phyloP scores from a whole-genome alignment of 2,797 vertebrate genomes.

The Urocyon cinereoargenteus region DNA sequence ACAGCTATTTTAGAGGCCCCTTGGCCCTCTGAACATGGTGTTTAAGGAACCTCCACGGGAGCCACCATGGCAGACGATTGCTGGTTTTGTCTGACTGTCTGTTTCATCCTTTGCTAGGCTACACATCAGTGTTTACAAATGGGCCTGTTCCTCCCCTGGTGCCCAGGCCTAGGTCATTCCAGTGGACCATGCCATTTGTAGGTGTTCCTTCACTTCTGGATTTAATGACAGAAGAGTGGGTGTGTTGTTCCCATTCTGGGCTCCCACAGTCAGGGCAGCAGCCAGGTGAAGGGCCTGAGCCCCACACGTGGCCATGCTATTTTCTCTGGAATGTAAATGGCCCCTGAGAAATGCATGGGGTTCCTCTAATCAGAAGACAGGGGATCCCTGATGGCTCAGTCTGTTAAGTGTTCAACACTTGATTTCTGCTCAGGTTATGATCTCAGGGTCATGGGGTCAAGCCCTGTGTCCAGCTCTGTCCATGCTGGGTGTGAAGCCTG shows the following conservation, averaged over 20 bases:
- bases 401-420: neutral
- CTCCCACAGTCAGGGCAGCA: neutral
- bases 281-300: neutral
- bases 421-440: neutral
- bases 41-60: neutral
- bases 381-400: neutral
- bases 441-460: neutral
- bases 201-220: neutral
- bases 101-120: fast-evolving
- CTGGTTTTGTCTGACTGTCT: neutral
- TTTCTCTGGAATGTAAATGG: neutral
- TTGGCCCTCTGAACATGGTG: neutral
- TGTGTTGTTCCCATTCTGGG: neutral
- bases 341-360: neutral
- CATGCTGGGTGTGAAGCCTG: neutral
- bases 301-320: neutral
- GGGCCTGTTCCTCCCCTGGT: neutral
- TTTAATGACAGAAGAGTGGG: neutral
- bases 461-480: neutral
- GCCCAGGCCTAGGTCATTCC: neutral
- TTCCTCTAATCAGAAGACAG: neutral
- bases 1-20: neutral
- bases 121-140: fast-evolving
- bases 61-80: fast-evolving
- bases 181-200: neutral